Evolutionary conservation across 2,888 invertebrate genomes (phyloP).

Genomic region (Nebria brevicollis): DNA sequence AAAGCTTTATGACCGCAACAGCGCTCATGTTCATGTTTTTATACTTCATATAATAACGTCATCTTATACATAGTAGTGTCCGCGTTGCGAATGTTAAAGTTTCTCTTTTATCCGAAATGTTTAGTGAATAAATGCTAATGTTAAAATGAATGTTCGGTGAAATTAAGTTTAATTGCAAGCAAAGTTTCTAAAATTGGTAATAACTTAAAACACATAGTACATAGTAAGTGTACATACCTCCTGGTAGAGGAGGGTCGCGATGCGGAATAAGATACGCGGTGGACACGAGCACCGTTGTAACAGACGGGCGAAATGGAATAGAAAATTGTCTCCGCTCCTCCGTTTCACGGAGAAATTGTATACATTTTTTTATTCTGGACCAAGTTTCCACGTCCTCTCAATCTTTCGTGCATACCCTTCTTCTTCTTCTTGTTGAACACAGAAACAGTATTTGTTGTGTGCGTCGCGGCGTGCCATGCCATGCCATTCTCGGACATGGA

Average conservation of each 20-base stretch:
- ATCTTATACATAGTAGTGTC: not conserved
- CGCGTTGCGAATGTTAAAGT: not conserved
- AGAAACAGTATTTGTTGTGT: slow-evolving; percentile 57
- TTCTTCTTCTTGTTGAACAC: slow-evolving; percentile 59
- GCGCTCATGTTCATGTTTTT: not conserved
- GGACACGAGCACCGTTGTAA: slow-evolving; percentile 50
- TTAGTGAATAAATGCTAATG: not conserved
- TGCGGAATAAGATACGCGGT: not conserved
- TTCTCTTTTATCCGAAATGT: not conserved
- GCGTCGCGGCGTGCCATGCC: slow-evolving; percentile 54
- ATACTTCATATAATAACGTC: not conserved
- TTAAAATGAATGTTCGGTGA: no score
- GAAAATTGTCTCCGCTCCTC: slow-evolving; percentile 65
- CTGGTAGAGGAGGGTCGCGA: not conserved
- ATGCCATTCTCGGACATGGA: slow-evolving; percentile 58
- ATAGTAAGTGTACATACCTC: not conserved
- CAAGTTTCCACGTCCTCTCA: slow-evolving; percentile 58
- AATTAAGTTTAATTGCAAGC: no score
- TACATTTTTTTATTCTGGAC: slow-evolving; percentile 60
- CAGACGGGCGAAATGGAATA: slow-evolving; percentile 64
- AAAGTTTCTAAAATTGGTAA: no score
- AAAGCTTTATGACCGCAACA: slow-evolving; percentile 28
- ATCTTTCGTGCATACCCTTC: slow-evolving; percentile 57
- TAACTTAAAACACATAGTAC: not conserved
- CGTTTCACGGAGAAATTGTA: slow-evolving; percentile 58